phyloP scores from a whole-genome alignment of 2,888 invertebrate species.

The Clitarchus hookeri region DNA sequence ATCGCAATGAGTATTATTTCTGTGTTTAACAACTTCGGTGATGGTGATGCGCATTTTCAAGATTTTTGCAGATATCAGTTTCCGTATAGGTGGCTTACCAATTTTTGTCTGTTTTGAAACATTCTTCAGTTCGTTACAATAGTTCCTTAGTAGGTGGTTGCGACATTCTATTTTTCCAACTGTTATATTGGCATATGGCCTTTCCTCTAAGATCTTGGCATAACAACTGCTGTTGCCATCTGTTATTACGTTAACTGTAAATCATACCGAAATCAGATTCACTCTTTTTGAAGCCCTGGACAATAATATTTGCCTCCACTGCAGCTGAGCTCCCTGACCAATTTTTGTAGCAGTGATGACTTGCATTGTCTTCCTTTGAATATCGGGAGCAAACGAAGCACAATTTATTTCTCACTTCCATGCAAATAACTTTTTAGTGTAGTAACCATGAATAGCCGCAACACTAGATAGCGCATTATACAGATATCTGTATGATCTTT shows the following conservation, averaged over 20 bases:
- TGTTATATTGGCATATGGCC: constrained; percentile 16
- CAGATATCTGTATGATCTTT: too few relatives aligned
- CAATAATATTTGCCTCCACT: constrained; percentile 29
- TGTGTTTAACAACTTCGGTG: not conserved
- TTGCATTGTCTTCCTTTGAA: too few relatives aligned
- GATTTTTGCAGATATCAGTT: not conserved
- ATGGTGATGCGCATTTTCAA: constrained; percentile 20
- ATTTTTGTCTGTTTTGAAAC: too few relatives aligned
- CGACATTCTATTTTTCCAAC: constrained; percentile 22
- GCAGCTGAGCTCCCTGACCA: too few relatives aligned
- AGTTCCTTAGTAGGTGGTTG: constrained; percentile 27
- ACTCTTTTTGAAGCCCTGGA: constrained; percentile 26
- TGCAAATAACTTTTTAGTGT: too few relatives aligned
- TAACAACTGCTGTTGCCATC: constrained; percentile 26
- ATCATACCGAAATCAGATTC: not conserved
- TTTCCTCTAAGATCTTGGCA: constrained; percentile 20
- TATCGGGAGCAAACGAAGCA: too few relatives aligned
- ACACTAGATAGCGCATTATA: too few relatives aligned
- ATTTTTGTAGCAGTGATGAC: too few relatives aligned
- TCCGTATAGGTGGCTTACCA: too few relatives aligned
- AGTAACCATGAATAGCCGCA: too few relatives aligned
- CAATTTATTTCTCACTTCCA: too few relatives aligned
- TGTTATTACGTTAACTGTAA: constrained; percentile 11
- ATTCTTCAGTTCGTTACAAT: constrained; percentile 11
- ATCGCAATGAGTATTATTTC: too few relatives aligned